These are phyloP conservation scores for Myanophis thanlyinensis DNA, from an alignment of 2,113 vertebrate genomes.

Conservation along the genomic window DNA sequence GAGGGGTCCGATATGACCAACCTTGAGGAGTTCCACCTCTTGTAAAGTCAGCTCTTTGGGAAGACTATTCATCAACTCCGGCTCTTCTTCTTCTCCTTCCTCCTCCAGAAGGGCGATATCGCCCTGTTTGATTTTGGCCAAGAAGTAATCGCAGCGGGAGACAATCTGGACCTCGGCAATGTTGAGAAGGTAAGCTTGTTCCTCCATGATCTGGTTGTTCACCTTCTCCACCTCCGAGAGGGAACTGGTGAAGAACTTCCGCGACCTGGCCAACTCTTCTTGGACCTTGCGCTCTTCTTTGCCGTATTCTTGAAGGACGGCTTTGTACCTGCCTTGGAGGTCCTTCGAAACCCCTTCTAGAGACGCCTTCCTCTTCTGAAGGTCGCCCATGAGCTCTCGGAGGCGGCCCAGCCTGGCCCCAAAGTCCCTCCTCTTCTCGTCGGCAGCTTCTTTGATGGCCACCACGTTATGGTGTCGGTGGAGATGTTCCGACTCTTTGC, in stretches of 20 bases:
- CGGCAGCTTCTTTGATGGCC: slow-evolving; percentile 82
- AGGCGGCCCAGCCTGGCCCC: slow-evolving; percentile 77
- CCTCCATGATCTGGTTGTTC: slow-evolving; percentile 88
- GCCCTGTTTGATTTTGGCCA: slow-evolving; percentile 90
- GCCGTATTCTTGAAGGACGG: slow-evolving; percentile 88
- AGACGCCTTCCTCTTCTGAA: slow-evolving; percentile 85
- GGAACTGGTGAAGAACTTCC: slow-evolving; percentile 84
- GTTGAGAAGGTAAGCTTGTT: slow-evolving; percentile 91
- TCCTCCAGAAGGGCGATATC: slow-evolving; percentile 89
- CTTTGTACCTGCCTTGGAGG: slow-evolving; percentile 81
- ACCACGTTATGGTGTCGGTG: slow-evolving; percentile 81
- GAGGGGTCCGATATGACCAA: slow-evolving; percentile 79
- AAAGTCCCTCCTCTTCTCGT: slow-evolving; percentile 85
- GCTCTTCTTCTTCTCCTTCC: slow-evolving; percentile 80
- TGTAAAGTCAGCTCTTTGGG: slow-evolving; percentile 84
- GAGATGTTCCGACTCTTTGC: slow-evolving; percentile 78
- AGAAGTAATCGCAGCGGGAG: slow-evolving; percentile 93
- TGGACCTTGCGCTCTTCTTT: slow-evolving; percentile 86
- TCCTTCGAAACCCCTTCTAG: slow-evolving; percentile 85
- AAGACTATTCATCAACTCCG: slow-evolving; percentile 80
- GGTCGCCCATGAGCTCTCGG: slow-evolving; percentile 81
- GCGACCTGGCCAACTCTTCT: slow-evolving; percentile 85
- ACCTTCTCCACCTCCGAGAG: slow-evolving; percentile 88
- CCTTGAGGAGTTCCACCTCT: slow-evolving; percentile 85
- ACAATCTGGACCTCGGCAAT: slow-evolving; percentile 92